These are phyloP conservation scores for Pseudococcus jackbeardsleyi DNA, from an alignment of 2,888 invertebrate species.

Conservation along the genomic window DNA sequence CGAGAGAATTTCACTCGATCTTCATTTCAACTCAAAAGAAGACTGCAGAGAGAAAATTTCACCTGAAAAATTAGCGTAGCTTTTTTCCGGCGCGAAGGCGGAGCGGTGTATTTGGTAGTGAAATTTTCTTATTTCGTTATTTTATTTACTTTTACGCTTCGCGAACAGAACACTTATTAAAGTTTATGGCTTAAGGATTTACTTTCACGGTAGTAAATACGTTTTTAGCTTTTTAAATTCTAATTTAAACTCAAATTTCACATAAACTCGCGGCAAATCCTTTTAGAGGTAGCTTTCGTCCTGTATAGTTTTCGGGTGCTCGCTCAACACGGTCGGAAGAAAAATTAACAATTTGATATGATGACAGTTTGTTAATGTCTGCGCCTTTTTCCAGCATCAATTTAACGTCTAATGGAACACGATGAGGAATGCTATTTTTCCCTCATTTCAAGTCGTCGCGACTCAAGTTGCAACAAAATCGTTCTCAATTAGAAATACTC, in stretches of 20 bases:
- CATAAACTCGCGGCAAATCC: constrained; percentile 39
- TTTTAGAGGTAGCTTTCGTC: background rate
- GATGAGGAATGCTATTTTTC: background rate
- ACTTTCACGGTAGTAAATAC: constrained; percentile 56
- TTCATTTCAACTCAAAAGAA: constrained; percentile 23
- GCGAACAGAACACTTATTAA: constrained; percentile 55
- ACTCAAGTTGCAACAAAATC: background rate
- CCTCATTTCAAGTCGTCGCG: background rate
- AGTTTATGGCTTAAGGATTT: constrained; percentile 54
- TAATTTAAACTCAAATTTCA: constrained; percentile 54
- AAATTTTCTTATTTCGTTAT: constrained; percentile 57
- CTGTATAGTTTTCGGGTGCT: constrained; percentile 5
- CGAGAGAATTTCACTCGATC: constrained; percentile 17
- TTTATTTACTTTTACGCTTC: constrained; percentile 55
- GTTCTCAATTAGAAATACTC: constrained; percentile 18
- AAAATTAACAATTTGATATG: constrained; percentile 47
- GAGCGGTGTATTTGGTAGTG: constrained; percentile 1
- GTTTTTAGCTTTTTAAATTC: constrained; percentile 56
- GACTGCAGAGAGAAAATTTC: constrained; percentile 15
- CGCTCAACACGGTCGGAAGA: background rate
- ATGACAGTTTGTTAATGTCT: constrained; percentile 38
- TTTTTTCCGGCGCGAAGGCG: background rate
- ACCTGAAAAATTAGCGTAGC: constrained; percentile 49
- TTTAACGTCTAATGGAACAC: background rate
- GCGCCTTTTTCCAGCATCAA: background rate